These are phyloP conservation scores for Hoplodrina ambigua DNA, from an alignment of 2,888 invertebrate genomes.

Conservation along the genomic window DNA sequence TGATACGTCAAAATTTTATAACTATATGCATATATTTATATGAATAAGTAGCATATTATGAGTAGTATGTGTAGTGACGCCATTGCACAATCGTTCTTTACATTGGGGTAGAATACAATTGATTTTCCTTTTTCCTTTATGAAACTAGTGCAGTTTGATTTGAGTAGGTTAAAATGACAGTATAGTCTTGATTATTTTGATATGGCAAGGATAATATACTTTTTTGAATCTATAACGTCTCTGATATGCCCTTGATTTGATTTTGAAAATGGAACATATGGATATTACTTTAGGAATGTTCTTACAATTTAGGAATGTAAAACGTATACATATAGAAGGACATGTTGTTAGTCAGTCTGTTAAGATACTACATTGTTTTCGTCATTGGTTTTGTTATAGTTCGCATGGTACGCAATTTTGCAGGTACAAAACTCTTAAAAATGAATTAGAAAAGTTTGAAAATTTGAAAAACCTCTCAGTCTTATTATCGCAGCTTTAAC, in stretches of 20 bases:
- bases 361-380: slow-evolving; percentile 72
- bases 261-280: slow-evolving; percentile 35
- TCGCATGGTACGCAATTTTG: slow-evolving; percentile 56
- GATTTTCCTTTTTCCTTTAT: slow-evolving; percentile 4
- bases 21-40: slow-evolving; percentile 49
- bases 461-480: slow-evolving; percentile 85
- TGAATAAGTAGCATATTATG: slow-evolving; percentile 30
- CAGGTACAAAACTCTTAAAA: slow-evolving; percentile 76
- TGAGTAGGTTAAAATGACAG: slow-evolving; percentile 10
- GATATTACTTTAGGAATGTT: slow-evolving; percentile 48
- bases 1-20: slow-evolving; percentile 74
- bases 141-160: slow-evolving; percentile 9
- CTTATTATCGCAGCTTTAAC: slow-evolving; percentile 80
- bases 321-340: slow-evolving; percentile 77
- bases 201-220: slow-evolving; percentile 38
- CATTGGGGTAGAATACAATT: slow-evolving; percentile 12
- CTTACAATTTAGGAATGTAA: slow-evolving; percentile 68
- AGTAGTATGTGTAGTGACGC: slow-evolving; percentile 29
- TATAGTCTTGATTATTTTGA: slow-evolving; percentile 30
- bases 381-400: slow-evolving; percentile 59
- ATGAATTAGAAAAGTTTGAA: slow-evolving; percentile 85
- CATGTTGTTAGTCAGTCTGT: slow-evolving; percentile 78
- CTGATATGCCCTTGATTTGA: slow-evolving; percentile 36
- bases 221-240: slow-evolving; percentile 8
- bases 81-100: slow-evolving; percentile 1